These are phyloP conservation scores for Orchestia grillus DNA, from an alignment of 1,140 invertebrate species.

Conservation along the genomic window DNA sequence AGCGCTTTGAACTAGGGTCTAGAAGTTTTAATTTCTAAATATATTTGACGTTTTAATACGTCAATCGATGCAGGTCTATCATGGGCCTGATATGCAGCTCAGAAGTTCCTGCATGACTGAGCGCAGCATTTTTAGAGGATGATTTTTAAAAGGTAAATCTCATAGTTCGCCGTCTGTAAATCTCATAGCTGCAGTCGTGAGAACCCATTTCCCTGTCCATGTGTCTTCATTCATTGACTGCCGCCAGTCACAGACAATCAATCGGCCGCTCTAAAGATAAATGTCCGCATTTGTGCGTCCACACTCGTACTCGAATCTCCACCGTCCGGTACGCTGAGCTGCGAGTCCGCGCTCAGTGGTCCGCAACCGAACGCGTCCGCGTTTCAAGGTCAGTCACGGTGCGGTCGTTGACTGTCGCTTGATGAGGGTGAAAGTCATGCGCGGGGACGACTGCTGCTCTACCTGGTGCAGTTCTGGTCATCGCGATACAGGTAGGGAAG, in stretches of 20 bases:
- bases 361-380: not conserved
- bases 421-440: not conserved
- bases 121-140: too few species aligned
- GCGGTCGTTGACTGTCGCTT: not conserved
- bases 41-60: too few species aligned
- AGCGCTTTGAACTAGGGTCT: too few species aligned
- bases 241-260: not conserved
- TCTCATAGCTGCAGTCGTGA: too few species aligned
- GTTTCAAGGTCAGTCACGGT: slow-evolving; percentile 16
- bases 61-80: too few species aligned
- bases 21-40: too few species aligned
- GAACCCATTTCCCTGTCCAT: too few species aligned
- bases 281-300: not conserved
- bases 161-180: too few species aligned
- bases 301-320: not conserved
- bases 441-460: not conserved
- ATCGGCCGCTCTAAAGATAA: not conserved
- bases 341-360: not conserved
- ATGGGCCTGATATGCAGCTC: too few species aligned
- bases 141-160: too few species aligned
- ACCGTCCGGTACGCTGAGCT: not conserved
- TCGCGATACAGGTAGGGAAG: not conserved
- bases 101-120: too few species aligned
- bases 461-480: not conserved
- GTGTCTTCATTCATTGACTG: not conserved